Evolutionary conservation across 37 sponge, comb jelly and placozoan species (phyloP), one percentile per base, ranked within the genome.

Genomic region (Tethya wilhelma): DNA sequence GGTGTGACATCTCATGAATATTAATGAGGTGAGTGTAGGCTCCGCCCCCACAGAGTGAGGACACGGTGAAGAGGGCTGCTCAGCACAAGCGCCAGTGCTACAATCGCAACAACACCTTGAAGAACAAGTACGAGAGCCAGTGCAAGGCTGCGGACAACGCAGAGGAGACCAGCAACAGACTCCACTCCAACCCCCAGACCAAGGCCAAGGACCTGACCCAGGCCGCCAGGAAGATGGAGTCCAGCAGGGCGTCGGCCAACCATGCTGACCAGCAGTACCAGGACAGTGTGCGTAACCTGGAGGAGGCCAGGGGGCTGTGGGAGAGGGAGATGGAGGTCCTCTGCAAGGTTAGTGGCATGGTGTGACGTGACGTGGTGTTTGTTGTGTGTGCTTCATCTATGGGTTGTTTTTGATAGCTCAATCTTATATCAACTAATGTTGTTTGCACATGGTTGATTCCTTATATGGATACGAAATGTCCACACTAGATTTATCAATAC

Each of bases 321-420:
- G 96, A 96, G 77, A 81, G 93, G 38, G 96, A 96, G 76, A 92
- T 92, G 93, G 93, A 92, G 67, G 62, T 85, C 0, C 62, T 90
- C 14, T 96, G 96, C 64, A 66, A 81, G 58, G 93, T 93, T 38
- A 42, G 91, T 34, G 42, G 23, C 2, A 9, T 49, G 44, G 42
- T 69, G 45, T 28, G 43, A 33, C 73, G 28, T 38, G 53, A 49
- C 53, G 14, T n/a, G 14, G 53, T 49, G 53, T 19, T 19, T 14
- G 14, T 49, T 14, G 14, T 49, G 64, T 25, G 41, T 69, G n/a
- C n/a, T n/a, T n/a, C n/a, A n/a, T n/a, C n/a, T n/a, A n/a, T n/a
- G n/a, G n/a, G n/a, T n/a, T n/a, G n/a, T n/a, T n/a, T n/a, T n/a
- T n/a, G n/a, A n/a, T n/a, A n/a, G n/a, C n/a, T n/a, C n/a, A n/a